Base-by-base conservation (phyloP, 37 sponge, comb jelly and placozoan genomes). In the Cladorhizidae sp. region DNA sequence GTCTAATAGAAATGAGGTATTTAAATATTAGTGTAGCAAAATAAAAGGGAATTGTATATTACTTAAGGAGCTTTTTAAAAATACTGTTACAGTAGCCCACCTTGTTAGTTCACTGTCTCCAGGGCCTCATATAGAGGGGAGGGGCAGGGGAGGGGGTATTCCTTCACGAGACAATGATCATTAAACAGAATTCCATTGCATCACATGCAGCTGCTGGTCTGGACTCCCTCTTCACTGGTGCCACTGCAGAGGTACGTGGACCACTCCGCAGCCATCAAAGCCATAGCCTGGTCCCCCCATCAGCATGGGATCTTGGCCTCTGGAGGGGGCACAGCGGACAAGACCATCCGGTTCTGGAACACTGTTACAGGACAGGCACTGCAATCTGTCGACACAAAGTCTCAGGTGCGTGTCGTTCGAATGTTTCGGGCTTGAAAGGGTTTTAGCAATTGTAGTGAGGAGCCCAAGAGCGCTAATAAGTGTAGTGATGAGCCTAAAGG, bases 241-340 rank as follows among this genome's bases (percentile, higher is more conserved):
- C 98, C 98, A 8, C 55, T 81, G 18, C 86, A 84, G 78, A 52
- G 84, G 28, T 88, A 94, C 81, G 17, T 87, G 20, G 94, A 95
- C 1, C 99, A 98, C 70, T 67, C 65, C 1, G 99, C 99, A 22
- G 99, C 99, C 26, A 91, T 98, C 51, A 98, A 98, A 78, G 99
- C 99, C 26, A 73, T 98, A 17, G 87, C 99, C 29, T 98, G 99
- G 99, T 98, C 96, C 1, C 99, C 99, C 0, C 96, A 98, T 59
- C 97, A 83, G 68, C 92, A 94, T 68, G 89, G 91, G 32, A 61
- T 96, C 12, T 79, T 98, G 64, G 97, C 93, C 33, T 88, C 97
- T 18, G 99, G 99, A 17, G 99, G 99, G 17, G 99, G 99, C n/a
- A 96, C 99, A 20, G 86, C 87, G 1, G 99, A 98, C 57, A 70